Conservation (phyloP, 2,888 invertebrate species). For the Drosophila barbarae region DNA sequence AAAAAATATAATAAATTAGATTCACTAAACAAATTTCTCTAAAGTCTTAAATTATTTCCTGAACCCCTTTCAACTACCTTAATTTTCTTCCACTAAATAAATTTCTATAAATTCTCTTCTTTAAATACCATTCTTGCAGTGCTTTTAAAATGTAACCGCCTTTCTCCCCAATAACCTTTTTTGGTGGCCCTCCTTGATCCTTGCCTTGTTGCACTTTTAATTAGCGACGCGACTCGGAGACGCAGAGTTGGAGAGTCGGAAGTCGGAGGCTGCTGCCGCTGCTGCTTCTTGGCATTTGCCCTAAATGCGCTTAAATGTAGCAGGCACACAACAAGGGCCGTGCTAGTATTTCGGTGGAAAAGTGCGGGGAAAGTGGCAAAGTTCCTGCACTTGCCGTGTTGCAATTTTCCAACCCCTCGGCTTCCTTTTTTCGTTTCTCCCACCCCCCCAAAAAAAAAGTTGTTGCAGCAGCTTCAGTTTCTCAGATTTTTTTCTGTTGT, state of each 20-base stretch:
- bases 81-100: neutral
- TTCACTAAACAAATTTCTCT: too few relatives aligned
- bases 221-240: constrained; percentile 61
- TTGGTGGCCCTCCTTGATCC: constrained; percentile 6
- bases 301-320: constrained; percentile 68
- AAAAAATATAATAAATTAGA: too few relatives aligned
- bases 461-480: constrained; percentile 28
- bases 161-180: constrained; percentile 12
- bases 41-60: too few relatives aligned
- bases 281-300: constrained; percentile 51
- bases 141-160: neutral
- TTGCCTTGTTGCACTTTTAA: constrained; percentile 70
- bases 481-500: neutral
- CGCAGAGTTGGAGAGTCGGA: constrained; percentile 6
- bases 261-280: constrained; percentile 16
- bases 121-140: neutral
- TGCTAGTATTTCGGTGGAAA: constrained; percentile 9
- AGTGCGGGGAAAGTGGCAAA: constrained; percentile 13
- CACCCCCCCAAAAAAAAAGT: constrained; percentile 4
- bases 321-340: constrained; percentile 29
- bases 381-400: constrained; percentile 43
- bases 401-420: constrained; percentile 16
- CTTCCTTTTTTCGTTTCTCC: neutral
- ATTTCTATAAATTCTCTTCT: neutral
- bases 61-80: neutral